Evolutionary conservation across 2,888 invertebrate genomes (phyloP).

Genomic region (Acronicta alni): DNA sequence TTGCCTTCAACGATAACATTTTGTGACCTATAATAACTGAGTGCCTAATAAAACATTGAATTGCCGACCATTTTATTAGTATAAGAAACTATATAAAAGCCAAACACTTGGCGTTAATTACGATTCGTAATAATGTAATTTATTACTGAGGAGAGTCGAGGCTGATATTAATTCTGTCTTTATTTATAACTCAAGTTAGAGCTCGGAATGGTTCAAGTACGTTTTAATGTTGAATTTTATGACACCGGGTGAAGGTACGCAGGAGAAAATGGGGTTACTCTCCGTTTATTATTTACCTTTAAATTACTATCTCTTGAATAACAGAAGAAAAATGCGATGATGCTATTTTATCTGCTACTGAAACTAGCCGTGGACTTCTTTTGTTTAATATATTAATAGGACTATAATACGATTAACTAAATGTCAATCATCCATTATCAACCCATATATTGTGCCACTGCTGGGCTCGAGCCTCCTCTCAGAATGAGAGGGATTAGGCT

Average conservation of each 20-base stretch:
- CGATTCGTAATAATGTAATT: conserved; percentile 55
- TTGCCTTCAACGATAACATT: conserved; percentile 30
- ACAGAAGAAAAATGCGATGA: background rate
- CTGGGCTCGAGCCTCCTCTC: too few species aligned
- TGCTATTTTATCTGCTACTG: too few species aligned
- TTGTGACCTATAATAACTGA: conserved; percentile 42
- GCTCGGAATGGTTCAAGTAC: conserved; percentile 9
- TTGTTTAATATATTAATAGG: too few species aligned
- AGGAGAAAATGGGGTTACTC: conserved; percentile 9
- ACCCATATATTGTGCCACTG: too few species aligned
- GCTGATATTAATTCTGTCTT: conserved; percentile 48
- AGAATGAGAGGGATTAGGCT: too few species aligned
- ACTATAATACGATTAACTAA: too few species aligned
- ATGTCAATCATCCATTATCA: too few species aligned
- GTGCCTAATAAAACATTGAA: conserved; percentile 46
- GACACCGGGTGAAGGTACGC: conserved; percentile 12
- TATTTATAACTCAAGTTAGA: conserved; percentile 39
- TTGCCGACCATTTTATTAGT: conserved; percentile 52
- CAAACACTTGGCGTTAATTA: conserved; percentile 55
- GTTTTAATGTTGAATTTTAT: conserved; percentile 42
- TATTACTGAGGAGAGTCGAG: conserved; percentile 42
- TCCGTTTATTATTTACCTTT: conserved; percentile 1
- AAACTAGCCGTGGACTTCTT: too few species aligned
- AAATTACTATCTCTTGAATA: background rate
- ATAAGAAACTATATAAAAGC: conserved; percentile 57